Evolutionary conservation across 1,140 invertebrate genomes (phyloP).

Genomic region (Sesamia nonagrioides): DNA sequence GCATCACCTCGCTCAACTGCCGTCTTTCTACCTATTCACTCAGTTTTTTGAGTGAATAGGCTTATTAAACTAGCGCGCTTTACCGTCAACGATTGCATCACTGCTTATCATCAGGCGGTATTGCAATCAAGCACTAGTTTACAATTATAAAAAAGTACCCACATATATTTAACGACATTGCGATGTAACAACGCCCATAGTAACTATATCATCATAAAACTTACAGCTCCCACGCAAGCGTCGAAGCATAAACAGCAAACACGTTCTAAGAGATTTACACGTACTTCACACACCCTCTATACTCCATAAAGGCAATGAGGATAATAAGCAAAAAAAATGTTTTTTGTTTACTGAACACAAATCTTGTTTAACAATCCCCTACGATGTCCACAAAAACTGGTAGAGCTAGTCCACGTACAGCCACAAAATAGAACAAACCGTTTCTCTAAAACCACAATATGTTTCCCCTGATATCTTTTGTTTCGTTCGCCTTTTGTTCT

Average conservation of each 20-base stretch:
- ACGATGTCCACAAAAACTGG: slow-evolving; percentile 54
- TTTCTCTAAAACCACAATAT: slow-evolving; percentile 60
- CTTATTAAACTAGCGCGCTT: no score
- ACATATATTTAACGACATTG: background rate
- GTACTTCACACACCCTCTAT: slow-evolving; percentile 27
- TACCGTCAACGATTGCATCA: no score
- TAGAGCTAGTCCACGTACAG: slow-evolving; percentile 49
- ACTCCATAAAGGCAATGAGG: slow-evolving; percentile 47
- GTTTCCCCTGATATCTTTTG: slow-evolving; percentile 61
- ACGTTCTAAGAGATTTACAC: slow-evolving; percentile 18
- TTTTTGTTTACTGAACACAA: slow-evolving; percentile 61
- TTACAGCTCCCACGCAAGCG: slow-evolving; percentile 2
- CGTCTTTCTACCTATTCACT: no score
- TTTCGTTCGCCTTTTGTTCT: slow-evolving; percentile 55
- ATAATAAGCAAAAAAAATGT: slow-evolving; percentile 53
- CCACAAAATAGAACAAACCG: slow-evolving; percentile 57
- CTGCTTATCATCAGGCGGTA: no score
- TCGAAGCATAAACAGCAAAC: slow-evolving; percentile 29
- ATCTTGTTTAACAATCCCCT: slow-evolving; percentile 57
- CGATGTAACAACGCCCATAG: background rate
- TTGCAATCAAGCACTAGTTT: no score
- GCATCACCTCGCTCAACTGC: no score
- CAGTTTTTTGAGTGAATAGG: no score
- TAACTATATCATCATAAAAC: slow-evolving; percentile 8
- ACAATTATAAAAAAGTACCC: background rate